These are phyloP conservation scores for Lepisosteus oculatus DNA, from an alignment of 2,113 vertebrate species.

Conservation along the genomic window DNA sequence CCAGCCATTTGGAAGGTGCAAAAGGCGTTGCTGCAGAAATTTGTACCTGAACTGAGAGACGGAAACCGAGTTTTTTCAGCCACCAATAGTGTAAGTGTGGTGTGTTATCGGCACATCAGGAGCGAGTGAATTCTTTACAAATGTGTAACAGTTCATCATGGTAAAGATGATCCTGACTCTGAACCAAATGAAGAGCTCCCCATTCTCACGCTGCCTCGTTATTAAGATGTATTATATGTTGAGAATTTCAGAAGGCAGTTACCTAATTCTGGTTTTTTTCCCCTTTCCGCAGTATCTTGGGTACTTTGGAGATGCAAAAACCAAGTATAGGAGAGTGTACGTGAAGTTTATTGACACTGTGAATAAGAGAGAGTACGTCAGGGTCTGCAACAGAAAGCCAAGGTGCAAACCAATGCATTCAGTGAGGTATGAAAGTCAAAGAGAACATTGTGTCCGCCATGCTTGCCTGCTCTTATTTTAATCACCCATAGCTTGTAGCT, in stretches of 20 bases:
- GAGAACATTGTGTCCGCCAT: no score
- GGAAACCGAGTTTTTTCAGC: conserved; percentile 92
- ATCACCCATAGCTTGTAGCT: background rate
- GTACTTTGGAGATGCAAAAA: conserved; percentile 94
- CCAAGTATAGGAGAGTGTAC: conserved; percentile 93
- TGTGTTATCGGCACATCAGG: no score
- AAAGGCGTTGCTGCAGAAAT: conserved; percentile 96
- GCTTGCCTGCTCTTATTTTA: background rate
- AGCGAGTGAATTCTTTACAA: no score
- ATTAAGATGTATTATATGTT: background rate
- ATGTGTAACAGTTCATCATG: no score
- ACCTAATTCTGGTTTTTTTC: conserved; percentile 9
- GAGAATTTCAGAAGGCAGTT: background rate
- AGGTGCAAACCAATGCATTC: conserved; percentile 84
- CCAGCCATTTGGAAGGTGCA: conserved; percentile 99
- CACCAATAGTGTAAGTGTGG: conserved; percentile 90
- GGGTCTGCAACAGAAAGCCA: conserved; percentile 92
- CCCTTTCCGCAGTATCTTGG: conserved; percentile 82
- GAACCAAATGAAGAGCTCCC: no score
- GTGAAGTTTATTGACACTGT: conserved; percentile 96
- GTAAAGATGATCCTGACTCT: no score
- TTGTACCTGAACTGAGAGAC: conserved; percentile 93
- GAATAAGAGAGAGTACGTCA: conserved; percentile 96
- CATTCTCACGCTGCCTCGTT: background rate
- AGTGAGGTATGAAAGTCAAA: conserved; percentile 69